A percentile compares a stretch with the other conserved stretches of the same genome.
Conservation (phyloP, 2,888 invertebrate genomes). For the Leucophenga maculata region DNA sequence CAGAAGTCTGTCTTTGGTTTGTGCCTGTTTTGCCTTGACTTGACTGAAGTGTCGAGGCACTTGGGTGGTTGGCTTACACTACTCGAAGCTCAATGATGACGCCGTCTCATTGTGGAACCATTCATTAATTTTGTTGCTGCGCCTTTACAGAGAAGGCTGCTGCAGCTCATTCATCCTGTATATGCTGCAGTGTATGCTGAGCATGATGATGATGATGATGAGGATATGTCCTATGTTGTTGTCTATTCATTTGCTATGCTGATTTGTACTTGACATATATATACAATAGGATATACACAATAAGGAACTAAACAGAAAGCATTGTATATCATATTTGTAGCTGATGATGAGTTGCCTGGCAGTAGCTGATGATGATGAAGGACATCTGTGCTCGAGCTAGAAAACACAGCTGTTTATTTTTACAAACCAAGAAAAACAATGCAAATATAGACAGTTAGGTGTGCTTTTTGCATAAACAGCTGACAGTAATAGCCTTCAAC, state of each 20-base stretch:
- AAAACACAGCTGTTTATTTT: too few relatives aligned
- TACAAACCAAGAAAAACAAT: too few relatives aligned
- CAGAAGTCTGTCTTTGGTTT: background rate
- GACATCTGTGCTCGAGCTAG: too few relatives aligned
- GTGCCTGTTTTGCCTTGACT: background rate
- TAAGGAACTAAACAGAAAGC: background rate
- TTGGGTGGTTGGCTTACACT: background rate
- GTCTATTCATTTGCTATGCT: constrained; percentile 16
- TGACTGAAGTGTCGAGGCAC: background rate
- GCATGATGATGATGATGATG: too few relatives aligned
- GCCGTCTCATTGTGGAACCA: background rate
- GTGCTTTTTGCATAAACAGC: too few relatives aligned
- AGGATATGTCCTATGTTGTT: background rate
- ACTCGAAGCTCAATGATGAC: background rate
- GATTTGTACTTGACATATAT: constrained; percentile 22
- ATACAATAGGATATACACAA: background rate
- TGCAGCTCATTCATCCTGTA: constrained; percentile 7
- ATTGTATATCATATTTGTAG: background rate
- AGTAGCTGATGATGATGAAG: too few relatives aligned
- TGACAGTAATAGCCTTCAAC: too few relatives aligned
- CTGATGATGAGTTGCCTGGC: background rate
- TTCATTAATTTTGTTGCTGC: constrained; percentile 14
- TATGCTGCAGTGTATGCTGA: too few relatives aligned
- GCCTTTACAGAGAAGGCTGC: background rate
- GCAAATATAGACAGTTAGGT: too few relatives aligned